Evolutionary conservation across 2,113 vertebrate species (phyloP), one percentile per base, ranked within the genome.

Genomic region (Oxygymnocypris stewartii): DNA sequence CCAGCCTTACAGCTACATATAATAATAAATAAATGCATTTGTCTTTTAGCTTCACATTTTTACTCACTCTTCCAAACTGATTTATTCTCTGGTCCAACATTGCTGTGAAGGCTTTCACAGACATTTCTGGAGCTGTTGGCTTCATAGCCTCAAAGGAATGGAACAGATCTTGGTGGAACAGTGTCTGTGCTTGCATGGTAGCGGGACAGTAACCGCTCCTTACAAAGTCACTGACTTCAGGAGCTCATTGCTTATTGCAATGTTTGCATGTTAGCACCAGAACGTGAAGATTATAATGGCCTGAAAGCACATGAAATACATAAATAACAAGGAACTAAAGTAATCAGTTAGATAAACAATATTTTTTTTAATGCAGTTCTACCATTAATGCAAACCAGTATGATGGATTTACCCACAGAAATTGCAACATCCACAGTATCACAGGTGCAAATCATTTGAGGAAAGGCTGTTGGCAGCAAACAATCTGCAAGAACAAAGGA

Each of bases 51-150:
- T 77, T 77, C 75, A 28, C 6, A 31, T 77, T 77, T 77, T 67
- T 20, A 79, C 84, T 79, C 57, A 79, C 84, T 65, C 74, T 40
- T 47, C 75, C 84, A 85, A 63, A 85, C 5, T n/a, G 75, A 25
- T 44, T 47, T 25, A 75, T 69, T 44, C 73, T 76, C 37, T 85
- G 57, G 25, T 85, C 84, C 8, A 85, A 47, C 74, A 85, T 51
- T 65, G 40, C 23, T 14, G 74, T 59, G 74, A 79, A 85, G 28
- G 75, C 75, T 31, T 63, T 75, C 2, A 61, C 44, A 1, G 59
- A 85, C 84, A 85, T 69, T 47, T 59, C 75, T 54, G 75, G 84
- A 44, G 75, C 40, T 67, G 84, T 28, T 6, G 77, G 81, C 77
- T 86, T 86, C 77, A 74, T 79, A 47, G 40, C 35, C 6, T 81